These are phyloP conservation scores for Puffinus mauretanicus DNA, from an alignment of 2,113 vertebrate species.

Conservation along the genomic window DNA sequence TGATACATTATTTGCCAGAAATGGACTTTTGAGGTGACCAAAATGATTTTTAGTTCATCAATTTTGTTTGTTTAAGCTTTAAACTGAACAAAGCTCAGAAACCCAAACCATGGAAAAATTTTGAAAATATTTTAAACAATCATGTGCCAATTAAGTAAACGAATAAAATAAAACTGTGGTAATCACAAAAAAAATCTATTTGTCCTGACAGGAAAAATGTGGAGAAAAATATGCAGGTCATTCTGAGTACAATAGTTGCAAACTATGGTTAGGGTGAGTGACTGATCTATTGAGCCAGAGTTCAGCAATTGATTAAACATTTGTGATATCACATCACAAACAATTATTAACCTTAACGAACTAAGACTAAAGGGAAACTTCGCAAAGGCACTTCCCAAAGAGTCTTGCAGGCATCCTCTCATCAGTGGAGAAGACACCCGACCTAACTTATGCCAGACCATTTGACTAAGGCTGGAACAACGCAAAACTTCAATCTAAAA, in stretches of 20 bases:
- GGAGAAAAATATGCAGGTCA: background rate
- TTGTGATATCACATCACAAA: background rate
- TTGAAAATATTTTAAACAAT: background rate
- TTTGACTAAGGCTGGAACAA: background rate
- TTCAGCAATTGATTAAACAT: background rate
- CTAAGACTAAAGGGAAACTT: background rate
- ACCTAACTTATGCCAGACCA: background rate
- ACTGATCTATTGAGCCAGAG: background rate
- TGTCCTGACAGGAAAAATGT: background rate
- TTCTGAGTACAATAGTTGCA: background rate
- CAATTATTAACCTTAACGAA: background rate
- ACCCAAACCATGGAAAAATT: background rate
- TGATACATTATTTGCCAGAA: background rate
- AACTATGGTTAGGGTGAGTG: background rate
- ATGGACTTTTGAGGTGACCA: background rate
- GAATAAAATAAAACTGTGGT: background rate
- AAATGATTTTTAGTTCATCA: background rate
- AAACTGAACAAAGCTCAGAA: background rate
- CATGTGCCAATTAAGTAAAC: background rate
- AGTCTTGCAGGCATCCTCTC: background rate
- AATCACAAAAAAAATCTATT: background rate
- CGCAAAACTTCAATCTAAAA: background rate
- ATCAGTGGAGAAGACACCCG: background rate
- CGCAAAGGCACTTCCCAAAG: background rate
- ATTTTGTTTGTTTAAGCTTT: background rate